A percentile compares a stretch with the other conserved stretches of the same genome.
Conservation (phyloP, 2,888 invertebrate genomes). For the Nasonovia ribisnigri region DNA sequence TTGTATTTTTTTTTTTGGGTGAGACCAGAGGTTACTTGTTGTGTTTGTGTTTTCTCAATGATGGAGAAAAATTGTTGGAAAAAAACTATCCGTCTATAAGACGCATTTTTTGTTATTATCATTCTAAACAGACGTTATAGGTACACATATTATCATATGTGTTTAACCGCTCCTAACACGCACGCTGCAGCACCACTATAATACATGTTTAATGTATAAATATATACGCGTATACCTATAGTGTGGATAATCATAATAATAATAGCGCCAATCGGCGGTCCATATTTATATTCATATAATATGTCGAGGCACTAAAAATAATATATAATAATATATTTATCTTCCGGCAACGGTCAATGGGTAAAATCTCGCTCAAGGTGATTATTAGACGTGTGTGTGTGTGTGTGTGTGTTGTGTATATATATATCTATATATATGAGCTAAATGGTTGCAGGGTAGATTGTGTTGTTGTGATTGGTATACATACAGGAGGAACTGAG, state of each 20-base stretch:
- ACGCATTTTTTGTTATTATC: background rate
- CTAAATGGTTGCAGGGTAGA: conserved; percentile 63
- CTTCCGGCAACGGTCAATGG: conserved; percentile 58
- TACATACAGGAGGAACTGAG: background rate
- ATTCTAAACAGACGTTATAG: conserved; percentile 18
- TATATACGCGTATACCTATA: background rate
- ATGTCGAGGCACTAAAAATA: conserved; percentile 41
- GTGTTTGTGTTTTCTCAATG: conserved; percentile 7
- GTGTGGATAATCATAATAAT: conserved; percentile 58
- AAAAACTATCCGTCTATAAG: background rate
- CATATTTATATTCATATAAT: conserved; percentile 23
- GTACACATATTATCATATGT: conserved; percentile 2
- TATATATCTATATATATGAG: background rate
- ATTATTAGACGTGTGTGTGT: conserved; percentile 43
- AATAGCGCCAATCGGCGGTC: conserved; percentile 55
- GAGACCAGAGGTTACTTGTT: too few relatives aligned
- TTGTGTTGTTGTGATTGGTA: conserved; percentile 25
- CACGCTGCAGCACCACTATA: background rate
- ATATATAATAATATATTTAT: conserved; percentile 56
- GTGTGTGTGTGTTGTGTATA: background rate
- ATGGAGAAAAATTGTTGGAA: conserved; percentile 12
- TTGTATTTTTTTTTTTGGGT: background rate
- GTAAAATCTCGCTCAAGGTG: conserved; percentile 56
- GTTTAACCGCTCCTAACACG: conserved; percentile 49
- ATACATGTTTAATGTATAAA: too few relatives aligned